Percentiles rank a stretch among this genome's conserved stretches.
Evolutionary conservation across 2,888 invertebrate species (phyloP).

Genomic region (Helicoverpa assulta): DNA sequence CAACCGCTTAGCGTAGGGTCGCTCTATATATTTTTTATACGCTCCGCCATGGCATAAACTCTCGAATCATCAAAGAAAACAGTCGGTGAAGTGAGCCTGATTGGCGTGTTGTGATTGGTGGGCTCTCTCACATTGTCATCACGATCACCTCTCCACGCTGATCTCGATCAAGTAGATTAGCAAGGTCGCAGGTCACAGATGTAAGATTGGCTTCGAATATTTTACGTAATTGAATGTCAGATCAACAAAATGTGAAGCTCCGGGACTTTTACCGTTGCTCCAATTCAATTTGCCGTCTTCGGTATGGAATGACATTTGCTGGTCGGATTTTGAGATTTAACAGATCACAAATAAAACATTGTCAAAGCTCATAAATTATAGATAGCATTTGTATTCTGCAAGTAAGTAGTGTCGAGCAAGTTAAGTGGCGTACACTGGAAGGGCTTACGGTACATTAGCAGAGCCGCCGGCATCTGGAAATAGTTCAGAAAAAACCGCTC

Average conservation of each 20-base stretch:
- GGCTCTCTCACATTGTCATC: conserved; percentile 74
- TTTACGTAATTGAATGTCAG: conserved; percentile 23
- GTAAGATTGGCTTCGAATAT: conserved; percentile 36
- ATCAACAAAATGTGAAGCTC: conserved; percentile 3
- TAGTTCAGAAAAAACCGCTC: conserved; percentile 69
- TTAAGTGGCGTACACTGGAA: conserved; percentile 44
- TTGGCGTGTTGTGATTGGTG: conserved; percentile 78
- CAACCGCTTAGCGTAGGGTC: background rate
- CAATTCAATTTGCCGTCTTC: background rate
- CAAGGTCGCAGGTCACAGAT: conserved; percentile 69
- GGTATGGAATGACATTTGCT: background rate
- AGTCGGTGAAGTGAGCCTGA: conserved; percentile 81
- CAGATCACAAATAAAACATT: conserved; percentile 5
- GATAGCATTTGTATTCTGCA: conserved; percentile 27
- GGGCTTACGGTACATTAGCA: conserved; percentile 64
- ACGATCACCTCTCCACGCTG: conserved; percentile 60
- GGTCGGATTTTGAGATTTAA: background rate
- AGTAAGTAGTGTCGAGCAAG: conserved; percentile 14
- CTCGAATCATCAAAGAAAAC: conserved; percentile 84
- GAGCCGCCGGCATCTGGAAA: conserved; percentile 75
- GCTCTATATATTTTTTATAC: conserved; percentile 44
- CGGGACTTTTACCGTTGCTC: background rate
- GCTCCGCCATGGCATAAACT: conserved; percentile 61
- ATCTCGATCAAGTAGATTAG: conserved; percentile 72
- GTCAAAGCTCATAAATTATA: conserved; percentile 33